phyloP scores from a whole-genome alignment of 2,797 vertebrate species.

The Phataginus tricuspis region DNA sequence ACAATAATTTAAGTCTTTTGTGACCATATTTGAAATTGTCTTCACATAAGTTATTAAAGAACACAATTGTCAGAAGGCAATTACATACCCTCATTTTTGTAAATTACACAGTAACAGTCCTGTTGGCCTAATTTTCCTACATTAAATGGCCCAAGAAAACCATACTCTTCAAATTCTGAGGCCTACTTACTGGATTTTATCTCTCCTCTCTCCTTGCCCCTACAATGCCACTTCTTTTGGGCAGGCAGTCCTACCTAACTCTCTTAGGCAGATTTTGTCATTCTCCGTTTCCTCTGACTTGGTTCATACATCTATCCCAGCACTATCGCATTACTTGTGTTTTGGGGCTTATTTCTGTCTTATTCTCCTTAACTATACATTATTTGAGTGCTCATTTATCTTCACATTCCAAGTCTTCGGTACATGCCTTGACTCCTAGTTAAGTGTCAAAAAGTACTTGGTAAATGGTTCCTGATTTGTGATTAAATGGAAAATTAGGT shows the following conservation, averaged over 20 bases:
- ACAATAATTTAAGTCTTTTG: not conserved
- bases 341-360: not conserved
- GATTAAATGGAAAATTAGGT: not conserved
- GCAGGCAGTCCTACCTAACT: not conserved
- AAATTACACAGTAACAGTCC: not conserved
- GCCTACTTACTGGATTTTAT: not conserved
- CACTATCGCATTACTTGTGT: not conserved
- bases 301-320: not conserved
- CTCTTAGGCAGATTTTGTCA: not conserved
- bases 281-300: not conserved
- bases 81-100: not conserved
- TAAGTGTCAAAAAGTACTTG: not conserved
- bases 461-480: not conserved
- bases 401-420: not conserved
- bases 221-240: not conserved
- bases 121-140: not conserved
- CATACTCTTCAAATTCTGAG: not conserved
- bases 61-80: not conserved
- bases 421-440: not conserved
- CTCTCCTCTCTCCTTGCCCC: not conserved
- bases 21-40: not conserved
- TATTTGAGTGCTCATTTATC: not conserved
- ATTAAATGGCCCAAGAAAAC: not conserved
- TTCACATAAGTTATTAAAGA: not conserved
- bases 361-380: not conserved